Evolutionary conservation across 2,113 vertebrate genomes (phyloP).

Genomic region (Poecilia latipinna): DNA sequence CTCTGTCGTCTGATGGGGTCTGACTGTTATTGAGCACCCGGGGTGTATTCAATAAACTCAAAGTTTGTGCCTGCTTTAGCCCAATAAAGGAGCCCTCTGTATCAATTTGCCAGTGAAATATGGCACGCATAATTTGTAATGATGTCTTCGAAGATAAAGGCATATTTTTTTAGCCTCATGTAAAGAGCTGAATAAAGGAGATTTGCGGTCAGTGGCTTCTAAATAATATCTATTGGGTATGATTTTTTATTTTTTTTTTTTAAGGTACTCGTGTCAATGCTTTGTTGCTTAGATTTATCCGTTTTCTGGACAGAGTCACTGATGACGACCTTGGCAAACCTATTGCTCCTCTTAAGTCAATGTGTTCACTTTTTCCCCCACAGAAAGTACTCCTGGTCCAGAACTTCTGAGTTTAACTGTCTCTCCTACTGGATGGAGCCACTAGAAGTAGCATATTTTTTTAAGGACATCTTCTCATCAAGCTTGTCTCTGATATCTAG

Average conservation of each 20-base stretch:
- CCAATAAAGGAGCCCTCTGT: constrained; percentile 67
- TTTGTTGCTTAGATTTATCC: background rate
- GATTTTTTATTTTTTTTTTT: background rate
- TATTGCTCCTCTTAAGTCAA: too few species aligned
- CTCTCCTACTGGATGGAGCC: too few species aligned
- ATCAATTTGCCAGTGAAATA: constrained; percentile 66
- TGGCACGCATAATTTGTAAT: constrained; percentile 44
- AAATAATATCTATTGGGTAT: background rate
- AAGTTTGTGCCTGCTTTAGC: constrained; percentile 70
- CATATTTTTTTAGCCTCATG: background rate
- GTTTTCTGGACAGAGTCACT: background rate
- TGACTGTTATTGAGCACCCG: constrained; percentile 72
- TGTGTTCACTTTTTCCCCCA: too few species aligned
- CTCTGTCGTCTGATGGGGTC: constrained; percentile 63
- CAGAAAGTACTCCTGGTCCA: too few species aligned
- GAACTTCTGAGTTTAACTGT: too few species aligned
- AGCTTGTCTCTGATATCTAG: too few species aligned
- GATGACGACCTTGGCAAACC: background rate
- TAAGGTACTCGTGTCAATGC: background rate
- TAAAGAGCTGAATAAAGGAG: constrained; percentile 5
- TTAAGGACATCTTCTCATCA: background rate
- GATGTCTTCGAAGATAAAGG: constrained; percentile 34
- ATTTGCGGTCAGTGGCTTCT: background rate
- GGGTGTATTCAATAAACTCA: constrained; percentile 74
- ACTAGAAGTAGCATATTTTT: background rate